Percentiles rank a stretch among this genome's conserved stretches.
Evolutionary conservation across 1,140 invertebrate genomes (phyloP).

Genomic region (Medauroidea extradentata): DNA sequence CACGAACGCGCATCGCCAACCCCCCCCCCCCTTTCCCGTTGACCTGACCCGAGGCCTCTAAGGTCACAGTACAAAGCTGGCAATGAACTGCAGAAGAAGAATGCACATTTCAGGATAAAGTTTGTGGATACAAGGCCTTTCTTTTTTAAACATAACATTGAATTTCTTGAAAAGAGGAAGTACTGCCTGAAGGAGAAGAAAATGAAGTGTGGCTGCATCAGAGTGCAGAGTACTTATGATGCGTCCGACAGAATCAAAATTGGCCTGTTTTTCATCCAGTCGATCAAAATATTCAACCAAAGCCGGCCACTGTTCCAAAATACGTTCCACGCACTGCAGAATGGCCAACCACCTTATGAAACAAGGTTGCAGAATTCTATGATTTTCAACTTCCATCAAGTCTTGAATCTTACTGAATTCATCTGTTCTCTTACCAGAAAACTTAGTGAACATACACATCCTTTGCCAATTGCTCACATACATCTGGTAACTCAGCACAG

Average conservation of each 20-base stretch:
- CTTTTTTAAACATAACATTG: neutral
- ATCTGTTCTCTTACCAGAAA: neutral
- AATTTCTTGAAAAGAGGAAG: constrained; percentile 1
- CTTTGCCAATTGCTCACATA: neutral
- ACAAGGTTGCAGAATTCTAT: neutral
- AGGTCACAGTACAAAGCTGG: neutral
- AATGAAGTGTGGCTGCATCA: neutral
- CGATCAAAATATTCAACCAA: neutral
- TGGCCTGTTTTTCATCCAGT: neutral
- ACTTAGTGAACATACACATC: neutral
- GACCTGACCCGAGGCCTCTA: too few relatives aligned
- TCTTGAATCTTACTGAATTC: neutral
- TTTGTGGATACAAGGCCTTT: neutral
- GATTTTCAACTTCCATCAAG: neutral
- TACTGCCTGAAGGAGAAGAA: neutral
- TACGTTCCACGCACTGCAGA: neutral
- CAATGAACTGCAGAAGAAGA: constrained; percentile 1
- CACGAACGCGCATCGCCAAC: too few relatives aligned
- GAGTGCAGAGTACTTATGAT: neutral
- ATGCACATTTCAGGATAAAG: neutral
- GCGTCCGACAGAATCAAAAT: neutral
- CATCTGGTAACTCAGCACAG: neutral
- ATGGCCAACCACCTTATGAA: neutral
- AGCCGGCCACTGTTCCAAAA: constrained; percentile 1
- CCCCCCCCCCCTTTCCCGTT: too few relatives aligned